A percentile compares a stretch with the other conserved stretches of the same genome.
These are phyloP conservation scores for Pantherophis guttatus DNA, from an alignment of 2,113 vertebrate genomes.

Conservation along the genomic window DNA sequence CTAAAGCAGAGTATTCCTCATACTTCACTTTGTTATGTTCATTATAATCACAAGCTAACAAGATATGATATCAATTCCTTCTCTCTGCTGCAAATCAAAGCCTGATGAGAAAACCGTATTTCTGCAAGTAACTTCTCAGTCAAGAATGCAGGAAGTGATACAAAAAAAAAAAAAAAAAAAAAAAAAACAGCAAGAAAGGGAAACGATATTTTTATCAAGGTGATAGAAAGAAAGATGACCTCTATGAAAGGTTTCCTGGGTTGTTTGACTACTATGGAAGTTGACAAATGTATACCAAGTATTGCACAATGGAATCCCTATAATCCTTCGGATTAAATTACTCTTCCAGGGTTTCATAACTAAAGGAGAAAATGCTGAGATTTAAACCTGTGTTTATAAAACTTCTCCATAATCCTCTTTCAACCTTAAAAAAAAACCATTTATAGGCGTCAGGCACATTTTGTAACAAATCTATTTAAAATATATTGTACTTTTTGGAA, in stretches of 20 bases:
- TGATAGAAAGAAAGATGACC: slow-evolving; percentile 27
- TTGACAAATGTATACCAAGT: neutral
- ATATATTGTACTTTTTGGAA: too few relatives aligned
- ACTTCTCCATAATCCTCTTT: neutral
- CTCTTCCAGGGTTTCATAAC: neutral
- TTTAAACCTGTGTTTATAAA: neutral
- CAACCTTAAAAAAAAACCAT: neutral
- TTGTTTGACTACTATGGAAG: neutral
- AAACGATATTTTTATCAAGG: neutral
- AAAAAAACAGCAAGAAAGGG: slow-evolving; percentile 33
- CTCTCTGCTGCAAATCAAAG: slow-evolving; percentile 31
- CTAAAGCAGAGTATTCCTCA: neutral
- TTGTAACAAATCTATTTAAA: neutral
- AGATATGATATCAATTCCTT: slow-evolving; percentile 28
- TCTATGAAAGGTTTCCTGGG: slow-evolving; percentile 28
- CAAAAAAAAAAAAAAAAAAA: too few relatives aligned
- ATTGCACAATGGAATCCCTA: neutral
- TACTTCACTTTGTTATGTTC: neutral
- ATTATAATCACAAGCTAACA: neutral
- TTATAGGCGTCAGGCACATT: neutral
- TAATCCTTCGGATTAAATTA: neutral
- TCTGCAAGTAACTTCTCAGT: slow-evolving; percentile 28
- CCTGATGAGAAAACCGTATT: slow-evolving; percentile 36
- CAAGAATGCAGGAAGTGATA: slow-evolving; percentile 6
- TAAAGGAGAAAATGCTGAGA: neutral